Evolutionary conservation across 1,140 invertebrate species (phyloP).

Genomic region (Paralvinella palmiformis): DNA sequence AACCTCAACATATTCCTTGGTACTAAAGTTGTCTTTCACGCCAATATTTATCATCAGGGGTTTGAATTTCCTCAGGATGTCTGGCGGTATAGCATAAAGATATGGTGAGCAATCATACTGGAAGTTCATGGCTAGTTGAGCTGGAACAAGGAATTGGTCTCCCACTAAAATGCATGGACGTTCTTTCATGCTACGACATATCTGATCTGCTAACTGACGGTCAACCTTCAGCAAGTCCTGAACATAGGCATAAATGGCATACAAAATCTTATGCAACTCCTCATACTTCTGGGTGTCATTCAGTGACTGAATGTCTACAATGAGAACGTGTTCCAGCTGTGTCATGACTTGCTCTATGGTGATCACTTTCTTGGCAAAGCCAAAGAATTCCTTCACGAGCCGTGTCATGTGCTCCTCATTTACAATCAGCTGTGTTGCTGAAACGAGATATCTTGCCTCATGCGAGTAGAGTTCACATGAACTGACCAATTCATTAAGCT

Average conservation of each 20-base stretch:
- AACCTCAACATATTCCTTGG: neutral
- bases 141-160: too few species aligned
- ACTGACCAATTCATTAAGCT: neutral
- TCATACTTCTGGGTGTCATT: neutral
- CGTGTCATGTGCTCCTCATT: neutral
- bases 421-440: neutral
- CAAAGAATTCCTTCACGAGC: neutral
- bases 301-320: neutral
- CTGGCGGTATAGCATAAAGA: neutral
- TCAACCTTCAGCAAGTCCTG: too few species aligned
- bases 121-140: too few species aligned
- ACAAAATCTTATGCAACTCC: neutral
- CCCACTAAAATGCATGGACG: too few species aligned
- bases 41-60: neutral
- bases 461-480: neutral
- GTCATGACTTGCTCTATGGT: neutral
- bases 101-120: neutral
- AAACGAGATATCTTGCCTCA: neutral
- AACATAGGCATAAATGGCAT: too few species aligned
- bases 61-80: neutral
- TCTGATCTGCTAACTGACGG: too few species aligned
- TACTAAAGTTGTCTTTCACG: neutral
- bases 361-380: neutral
- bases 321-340: neutral
- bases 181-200: too few species aligned